Evolutionary conservation across 2,888 invertebrate species (phyloP), one percentile per base, ranked within the genome.

Genomic region (Aethes cnicana): DNA sequence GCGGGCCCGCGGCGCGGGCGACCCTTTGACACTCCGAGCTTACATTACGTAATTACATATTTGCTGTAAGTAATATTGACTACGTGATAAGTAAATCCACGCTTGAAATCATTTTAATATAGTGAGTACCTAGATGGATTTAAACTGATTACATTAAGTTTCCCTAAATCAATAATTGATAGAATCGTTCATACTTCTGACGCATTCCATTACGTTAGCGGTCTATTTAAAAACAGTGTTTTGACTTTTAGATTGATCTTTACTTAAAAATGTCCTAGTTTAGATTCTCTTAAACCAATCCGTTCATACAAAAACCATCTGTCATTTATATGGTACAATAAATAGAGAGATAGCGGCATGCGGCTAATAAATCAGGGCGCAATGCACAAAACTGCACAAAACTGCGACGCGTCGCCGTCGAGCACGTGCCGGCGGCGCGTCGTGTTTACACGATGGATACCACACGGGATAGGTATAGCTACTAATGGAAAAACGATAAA

Each of bases 301-400:
- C 12, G 28, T 43, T 33, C 8, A 33, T 32, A 43, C 28, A 43
- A 23, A 43, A 16, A 16, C 32, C 8, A 30, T 21, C 12, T 25
- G 36, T 36, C 50, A 50, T 50, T 50, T 44, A 37, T 30, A 44
- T 23, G 36, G 23, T 23, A 44, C 36, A 17, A 50, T 36, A 43
- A 50, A 50, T 50, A 48, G 9, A 20, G 36, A 50, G 43, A 23
- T 43, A 41, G 18, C 55, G 53, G 61, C 58, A 74, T 75, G 79
- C 72, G 70, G 73, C 62, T 72, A 72, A 83, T 84, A 84, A 84
- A 84, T 84, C 84, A 79, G 68, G 66, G 74, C 64, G 69, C 72
- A 71, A 47, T 74, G 79, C 71, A 75, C 76, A 77, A 77, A 79
- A 77, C 44, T 73, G 78, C 70, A 75, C 76, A 77, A 77, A 79